Conservation (phyloP, 2,888 invertebrate genomes). For the Epinotia nisella region DNA sequence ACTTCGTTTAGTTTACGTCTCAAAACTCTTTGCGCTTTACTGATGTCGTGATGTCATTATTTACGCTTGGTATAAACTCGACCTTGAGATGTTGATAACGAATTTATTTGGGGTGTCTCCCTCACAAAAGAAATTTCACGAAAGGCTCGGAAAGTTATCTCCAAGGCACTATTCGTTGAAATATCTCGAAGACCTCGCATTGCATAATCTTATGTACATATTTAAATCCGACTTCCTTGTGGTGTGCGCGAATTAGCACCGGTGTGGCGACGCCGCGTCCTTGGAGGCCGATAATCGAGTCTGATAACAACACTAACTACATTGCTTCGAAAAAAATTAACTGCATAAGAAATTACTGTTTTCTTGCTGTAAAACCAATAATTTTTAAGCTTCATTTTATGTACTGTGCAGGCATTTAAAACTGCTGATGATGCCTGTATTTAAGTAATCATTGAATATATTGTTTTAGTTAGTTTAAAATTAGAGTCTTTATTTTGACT, state of each 20-base stretch:
- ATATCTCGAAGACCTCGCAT: not conserved
- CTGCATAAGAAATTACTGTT: not conserved
- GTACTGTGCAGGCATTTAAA: not conserved
- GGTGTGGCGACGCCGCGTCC: constrained; percentile 17
- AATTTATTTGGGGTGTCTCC: constrained; percentile 7
- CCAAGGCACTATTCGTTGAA: not conserved
- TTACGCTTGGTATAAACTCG: not conserved
- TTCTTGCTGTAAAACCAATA: not conserved
- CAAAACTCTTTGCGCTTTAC: not conserved
- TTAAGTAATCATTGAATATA: too few relatives aligned
- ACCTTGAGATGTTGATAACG: not conserved
- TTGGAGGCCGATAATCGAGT: constrained; percentile 12
- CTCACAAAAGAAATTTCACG: not conserved
- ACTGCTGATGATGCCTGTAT: too few relatives aligned
- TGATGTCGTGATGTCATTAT: not conserved
- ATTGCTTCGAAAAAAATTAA: not conserved
- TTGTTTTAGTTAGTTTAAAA: too few relatives aligned
- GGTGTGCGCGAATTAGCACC: constrained; percentile 20
- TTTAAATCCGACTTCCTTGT: constrained; percentile 27
- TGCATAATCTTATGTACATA: constrained; percentile 25
- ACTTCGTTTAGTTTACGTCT: constrained; percentile 13
- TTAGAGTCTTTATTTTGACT: not conserved
- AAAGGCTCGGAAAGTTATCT: not conserved
- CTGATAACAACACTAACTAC: constrained; percentile 16
- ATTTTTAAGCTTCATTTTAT: not conserved